Conservation (phyloP, 2,888 invertebrate genomes). For the Eupithecia inturbata region DNA sequence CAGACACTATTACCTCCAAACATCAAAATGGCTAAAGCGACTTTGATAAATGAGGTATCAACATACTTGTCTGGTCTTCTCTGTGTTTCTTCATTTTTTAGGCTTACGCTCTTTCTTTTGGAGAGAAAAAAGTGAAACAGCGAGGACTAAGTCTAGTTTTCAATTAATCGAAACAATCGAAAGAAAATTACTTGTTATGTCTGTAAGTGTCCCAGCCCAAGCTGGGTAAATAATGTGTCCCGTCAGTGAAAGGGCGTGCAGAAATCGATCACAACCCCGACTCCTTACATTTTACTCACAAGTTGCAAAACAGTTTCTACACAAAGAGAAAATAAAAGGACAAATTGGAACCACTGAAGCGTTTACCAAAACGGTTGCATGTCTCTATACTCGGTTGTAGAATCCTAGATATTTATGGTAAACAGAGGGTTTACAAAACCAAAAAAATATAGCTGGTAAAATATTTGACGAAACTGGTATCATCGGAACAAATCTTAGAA, state of each 20-base stretch:
- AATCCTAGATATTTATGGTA: neutral
- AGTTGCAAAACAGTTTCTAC: slow-evolving; percentile 1
- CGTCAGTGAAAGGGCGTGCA: neutral
- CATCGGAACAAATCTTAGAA: neutral
- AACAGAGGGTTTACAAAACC: neutral
- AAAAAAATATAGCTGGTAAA: neutral
- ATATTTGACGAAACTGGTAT: neutral
- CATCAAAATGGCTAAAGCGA: no score
- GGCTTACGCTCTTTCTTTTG: no score
- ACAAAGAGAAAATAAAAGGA: slow-evolving; percentile 1
- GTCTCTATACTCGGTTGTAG: neutral
- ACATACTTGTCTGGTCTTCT: no score
- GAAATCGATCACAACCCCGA: slow-evolving; percentile 7
- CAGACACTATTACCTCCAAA: no score
- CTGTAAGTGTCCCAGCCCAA: neutral
- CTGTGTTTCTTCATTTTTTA: no score
- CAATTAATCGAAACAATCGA: no score
- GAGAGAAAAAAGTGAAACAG: no score
- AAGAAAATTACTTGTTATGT: neutral
- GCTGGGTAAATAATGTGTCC: neutral
- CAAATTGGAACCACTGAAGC: neutral
- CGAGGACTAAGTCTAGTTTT: no score
- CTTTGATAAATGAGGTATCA: no score
- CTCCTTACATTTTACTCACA: neutral
- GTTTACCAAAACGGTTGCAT: slow-evolving; percentile 8